phyloP scores from a whole-genome alignment of 2,888 invertebrate species.

The Pyrochroa serraticornis region DNA sequence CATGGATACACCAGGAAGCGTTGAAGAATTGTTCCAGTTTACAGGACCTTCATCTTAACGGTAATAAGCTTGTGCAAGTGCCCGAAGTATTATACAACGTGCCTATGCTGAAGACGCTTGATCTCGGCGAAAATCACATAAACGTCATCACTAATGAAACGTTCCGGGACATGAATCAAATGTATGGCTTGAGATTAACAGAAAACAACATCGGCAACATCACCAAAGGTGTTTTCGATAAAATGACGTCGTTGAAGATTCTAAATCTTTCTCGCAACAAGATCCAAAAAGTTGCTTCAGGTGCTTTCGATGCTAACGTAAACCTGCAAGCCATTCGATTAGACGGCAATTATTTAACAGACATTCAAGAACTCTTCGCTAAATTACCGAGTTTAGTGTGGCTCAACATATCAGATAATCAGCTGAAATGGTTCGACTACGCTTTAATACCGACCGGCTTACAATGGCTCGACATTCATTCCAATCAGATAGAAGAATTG shows the following conservation, averaged over 20 bases:
- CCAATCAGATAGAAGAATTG: conserved; percentile 81
- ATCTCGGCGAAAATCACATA: conserved; percentile 86
- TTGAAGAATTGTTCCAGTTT: conserved; percentile 79
- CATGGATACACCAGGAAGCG: conserved; percentile 75
- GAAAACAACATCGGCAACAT: conserved; percentile 84
- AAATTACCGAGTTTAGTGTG: conserved; percentile 82
- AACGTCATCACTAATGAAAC: conserved; percentile 77
- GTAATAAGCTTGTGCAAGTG: conserved; percentile 77
- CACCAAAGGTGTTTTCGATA: conserved; percentile 78
- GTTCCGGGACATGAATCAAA: conserved; percentile 79
- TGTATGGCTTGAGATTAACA: conserved; percentile 81
- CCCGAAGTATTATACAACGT: conserved; percentile 77
- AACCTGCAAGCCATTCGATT: conserved; percentile 81
- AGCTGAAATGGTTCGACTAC: conserved; percentile 83
- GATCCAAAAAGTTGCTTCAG: conserved; percentile 77
- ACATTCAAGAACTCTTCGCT: conserved; percentile 79
- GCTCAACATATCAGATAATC: conserved; percentile 87
- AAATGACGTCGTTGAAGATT: conserved; percentile 78
- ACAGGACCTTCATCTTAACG: conserved; percentile 82
- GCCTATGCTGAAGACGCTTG: conserved; percentile 77
- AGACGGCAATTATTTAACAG: conserved; percentile 80
- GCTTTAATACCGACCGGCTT: conserved; percentile 83
- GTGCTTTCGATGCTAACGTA: conserved; percentile 77
- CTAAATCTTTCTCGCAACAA: conserved; percentile 84
- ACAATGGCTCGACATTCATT: conserved; percentile 84